Evolutionary conservation across 2,113 vertebrate species (phyloP), one percentile per base, ranked within the genome.

Genomic region (Gavialis gangeticus): DNA sequence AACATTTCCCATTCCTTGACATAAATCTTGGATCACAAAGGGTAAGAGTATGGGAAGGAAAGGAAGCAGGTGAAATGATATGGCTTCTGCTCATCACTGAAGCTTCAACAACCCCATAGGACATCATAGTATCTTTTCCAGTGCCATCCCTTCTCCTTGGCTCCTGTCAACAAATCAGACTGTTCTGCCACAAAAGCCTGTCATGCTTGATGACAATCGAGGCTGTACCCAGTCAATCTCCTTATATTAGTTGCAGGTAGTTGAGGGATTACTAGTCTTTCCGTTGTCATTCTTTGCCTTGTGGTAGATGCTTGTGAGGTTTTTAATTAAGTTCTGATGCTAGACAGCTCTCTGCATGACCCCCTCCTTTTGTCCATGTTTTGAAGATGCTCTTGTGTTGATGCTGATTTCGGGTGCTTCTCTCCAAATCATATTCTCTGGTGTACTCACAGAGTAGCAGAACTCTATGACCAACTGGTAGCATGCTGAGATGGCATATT

Each of bases 71-170:
- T 46, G 46, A 46, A 46, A 46, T 46, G 46, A 46, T 46, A 46
- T 46, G 46, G 46, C 46, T 46, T 46, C 46, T 46, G 46, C 46
- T 46, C 46, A 9, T 46, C 46, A 46, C 46, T 46, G 46, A 46
- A 46, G 46, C 46, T 46, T 46, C 46, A 46, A 46, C 46, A 46
- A 46, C 46, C 46, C 46, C 46, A 46, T 46, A 82, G 75, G 87
- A 92, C 85, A 91, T 88, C 92, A 89, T 67, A 90, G 69, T 88
- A 78, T 93, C 86, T 91, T 93, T 78, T 96, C 63, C 24, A 86
- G 80, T 81, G 91, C 92, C 85, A 66, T 75, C 34, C 80, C 73
- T 85, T 82, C 27, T 55, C 81, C 94, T 93, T 90, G 66, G 88
- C 37, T 25, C 4, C 2, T 66, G 37, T 18, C 24, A 59, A 25